These are phyloP conservation scores for Siniperca scherzeri DNA, from an alignment of 2,797 vertebrate genomes.

Conservation along the genomic window DNA sequence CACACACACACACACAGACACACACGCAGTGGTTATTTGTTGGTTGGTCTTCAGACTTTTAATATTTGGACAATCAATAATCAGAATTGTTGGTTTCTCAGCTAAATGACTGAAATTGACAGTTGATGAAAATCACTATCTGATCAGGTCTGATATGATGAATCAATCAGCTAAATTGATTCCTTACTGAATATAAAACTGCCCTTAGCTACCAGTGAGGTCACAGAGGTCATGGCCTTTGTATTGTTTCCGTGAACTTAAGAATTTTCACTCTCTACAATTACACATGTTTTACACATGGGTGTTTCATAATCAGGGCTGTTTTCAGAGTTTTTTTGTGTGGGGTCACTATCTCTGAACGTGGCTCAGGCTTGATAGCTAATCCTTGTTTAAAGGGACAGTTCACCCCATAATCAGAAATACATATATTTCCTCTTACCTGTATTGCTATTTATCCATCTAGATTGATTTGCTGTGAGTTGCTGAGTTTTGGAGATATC, in stretches of 20 bases:
- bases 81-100: neutral
- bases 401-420: too few relatives aligned
- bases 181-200: neutral
- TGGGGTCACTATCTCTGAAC: neutral
- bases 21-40: conserved; percentile 1
- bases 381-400: neutral
- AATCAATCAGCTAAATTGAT: neutral
- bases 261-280: neutral
- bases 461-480: too few relatives aligned
- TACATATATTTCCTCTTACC: too few relatives aligned
- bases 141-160: neutral
- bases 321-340: neutral
- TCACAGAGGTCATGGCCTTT: neutral
- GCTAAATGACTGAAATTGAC: neutral
- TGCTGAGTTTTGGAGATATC: too few relatives aligned
- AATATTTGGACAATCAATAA: neutral
- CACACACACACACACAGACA: conserved; percentile 14
- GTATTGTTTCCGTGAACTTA: neutral
- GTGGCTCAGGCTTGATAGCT: too few relatives aligned
- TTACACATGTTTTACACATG: neutral
- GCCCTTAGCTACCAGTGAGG: neutral
- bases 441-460: too few relatives aligned
- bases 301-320: neutral
- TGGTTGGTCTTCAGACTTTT: neutral
- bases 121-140: neutral